Evolutionary conservation across 2,888 invertebrate species (phyloP), one percentile per base, ranked within the genome.

Genomic region (Aspidiotus destructor): DNA sequence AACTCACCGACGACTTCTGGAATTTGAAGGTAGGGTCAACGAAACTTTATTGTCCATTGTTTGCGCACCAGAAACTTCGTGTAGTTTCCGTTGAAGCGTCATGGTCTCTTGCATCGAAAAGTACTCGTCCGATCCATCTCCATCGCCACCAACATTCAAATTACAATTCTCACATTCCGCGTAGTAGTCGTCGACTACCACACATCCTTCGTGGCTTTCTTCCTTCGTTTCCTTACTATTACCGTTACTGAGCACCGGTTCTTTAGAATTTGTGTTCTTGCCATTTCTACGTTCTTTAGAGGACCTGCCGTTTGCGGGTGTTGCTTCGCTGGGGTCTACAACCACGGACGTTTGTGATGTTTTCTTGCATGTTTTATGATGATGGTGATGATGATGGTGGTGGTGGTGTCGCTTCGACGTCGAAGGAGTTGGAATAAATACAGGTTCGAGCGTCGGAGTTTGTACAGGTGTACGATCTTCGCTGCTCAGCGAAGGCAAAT

Each of bases 101-200:
- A 86, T 86, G 2, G 85, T 86, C 76, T 84, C 84, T 71, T 82
- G 82, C 74, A 83, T 83, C 65, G 73, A 73, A 72, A 84, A 78
- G 75, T 83, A 84, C 75, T 83, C 83, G 72, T 86, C 82, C 72
- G 86, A 85, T 73, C 85, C 85, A 54, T 68, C 71, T 48, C 86
- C 85, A 44, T 68, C 71, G 44, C 65, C 68, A 58, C 72, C 71
- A 40, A 72, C 73, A 65, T 73, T 73, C 40, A 87, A 86, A 78
- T 89, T 89, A 79, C 89, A 89, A 80, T 89, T 89, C 78, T 89
- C 89, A 78, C 89, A 89, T 78, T 89, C 89, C 78, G 86, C 88
- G 73, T 89, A 82, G 76, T 88, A 88, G 77, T 88, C 88, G 75
- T 88, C 87, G n/a, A 67, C 67, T 1, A 67, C 41, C 10, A 48